Evolutionary conservation across 2,113 vertebrate species (phyloP).

Genomic region (Protomyctophum bolini): DNA sequence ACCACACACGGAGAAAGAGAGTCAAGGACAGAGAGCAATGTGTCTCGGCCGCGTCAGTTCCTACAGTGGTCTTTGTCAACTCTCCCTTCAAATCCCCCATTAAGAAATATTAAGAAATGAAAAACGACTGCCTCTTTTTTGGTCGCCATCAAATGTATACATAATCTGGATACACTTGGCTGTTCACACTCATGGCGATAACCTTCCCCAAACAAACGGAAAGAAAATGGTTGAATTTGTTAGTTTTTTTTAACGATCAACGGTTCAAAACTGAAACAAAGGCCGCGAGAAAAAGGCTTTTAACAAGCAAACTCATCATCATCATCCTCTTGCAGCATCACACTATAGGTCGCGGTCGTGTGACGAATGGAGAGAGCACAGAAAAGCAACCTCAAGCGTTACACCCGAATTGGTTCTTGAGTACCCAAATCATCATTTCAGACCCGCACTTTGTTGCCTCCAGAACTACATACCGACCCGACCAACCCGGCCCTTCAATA

Average conservation of each 20-base stretch:
- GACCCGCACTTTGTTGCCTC: not conserved
- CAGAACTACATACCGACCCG: not conserved
- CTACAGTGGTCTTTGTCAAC: conserved; percentile 20
- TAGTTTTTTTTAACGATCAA: conserved; percentile 3
- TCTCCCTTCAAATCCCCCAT: not conserved
- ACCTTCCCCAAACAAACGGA: not conserved
- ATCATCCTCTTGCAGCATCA: conserved; percentile 3
- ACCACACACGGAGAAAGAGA: conserved; percentile 25
- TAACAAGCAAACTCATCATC: not conserved
- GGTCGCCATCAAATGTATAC: not conserved
- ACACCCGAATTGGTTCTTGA: conserved; percentile 12
- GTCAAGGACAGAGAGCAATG: conserved; percentile 32
- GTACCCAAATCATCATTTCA: not conserved
- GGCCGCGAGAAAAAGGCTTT: conserved; percentile 35
- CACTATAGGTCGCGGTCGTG: conserved; percentile 13
- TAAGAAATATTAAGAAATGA: conserved; percentile 13
- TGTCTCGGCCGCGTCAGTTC: not conserved
- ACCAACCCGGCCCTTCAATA: conserved; percentile 2
- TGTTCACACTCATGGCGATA: conserved; percentile 19
- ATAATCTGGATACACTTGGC: not conserved
- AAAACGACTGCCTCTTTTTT: not conserved
- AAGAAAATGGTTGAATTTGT: not conserved
- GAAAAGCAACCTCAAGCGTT: conserved; percentile 17
- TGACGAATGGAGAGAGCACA: conserved; percentile 2
- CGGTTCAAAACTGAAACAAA: conserved; percentile 46